phyloP scores from a whole-genome alignment of 2,113 vertebrate genomes.

The Brachypteracias leptosomus region DNA sequence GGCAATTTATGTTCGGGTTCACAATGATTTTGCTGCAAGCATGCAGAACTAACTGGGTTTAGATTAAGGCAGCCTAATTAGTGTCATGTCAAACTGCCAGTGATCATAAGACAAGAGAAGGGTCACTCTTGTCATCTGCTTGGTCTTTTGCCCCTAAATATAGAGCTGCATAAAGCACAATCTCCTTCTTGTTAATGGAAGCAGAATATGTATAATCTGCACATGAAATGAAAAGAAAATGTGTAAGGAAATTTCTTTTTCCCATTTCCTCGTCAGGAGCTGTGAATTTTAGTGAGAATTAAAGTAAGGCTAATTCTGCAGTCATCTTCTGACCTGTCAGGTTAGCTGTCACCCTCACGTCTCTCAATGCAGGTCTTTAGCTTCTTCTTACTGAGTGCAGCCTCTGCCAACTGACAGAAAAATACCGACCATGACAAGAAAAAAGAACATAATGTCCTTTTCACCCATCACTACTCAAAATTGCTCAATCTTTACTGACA shows the following conservation, averaged over 20 bases:
- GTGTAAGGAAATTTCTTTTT: conserved; percentile 83
- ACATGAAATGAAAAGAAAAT: conserved; percentile 81
- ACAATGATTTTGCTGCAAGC: conserved; percentile 82
- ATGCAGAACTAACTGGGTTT: conserved; percentile 85
- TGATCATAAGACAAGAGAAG: conserved; percentile 85
- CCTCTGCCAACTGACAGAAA: conserved; percentile 91
- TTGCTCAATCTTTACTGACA: conserved; percentile 95
- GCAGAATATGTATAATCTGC: conserved; percentile 85
- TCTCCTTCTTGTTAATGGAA: conserved; percentile 85
- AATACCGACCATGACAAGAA: conserved; percentile 89
- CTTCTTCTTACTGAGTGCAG: conserved; percentile 85
- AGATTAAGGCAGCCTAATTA: conserved; percentile 87
- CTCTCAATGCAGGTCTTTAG: conserved; percentile 85
- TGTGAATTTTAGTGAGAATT: conserved; percentile 88
- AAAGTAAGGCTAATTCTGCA: conserved; percentile 87
- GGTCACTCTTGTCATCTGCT: conserved; percentile 85
- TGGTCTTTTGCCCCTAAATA: conserved; percentile 87
- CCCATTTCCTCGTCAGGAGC: conserved; percentile 85
- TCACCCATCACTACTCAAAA: conserved; percentile 93
- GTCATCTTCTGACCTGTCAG: conserved; percentile 89
- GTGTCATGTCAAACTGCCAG: conserved; percentile 87
- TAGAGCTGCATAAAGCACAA: conserved; percentile 84
- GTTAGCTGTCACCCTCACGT: conserved; percentile 89
- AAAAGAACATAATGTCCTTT: conserved; percentile 97
- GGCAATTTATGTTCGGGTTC: conserved; percentile 80